Evolutionary conservation across 2,113 vertebrate genomes (phyloP), one percentile per base, ranked within the genome.

Genomic region (Scophthalmus maximus): DNA sequence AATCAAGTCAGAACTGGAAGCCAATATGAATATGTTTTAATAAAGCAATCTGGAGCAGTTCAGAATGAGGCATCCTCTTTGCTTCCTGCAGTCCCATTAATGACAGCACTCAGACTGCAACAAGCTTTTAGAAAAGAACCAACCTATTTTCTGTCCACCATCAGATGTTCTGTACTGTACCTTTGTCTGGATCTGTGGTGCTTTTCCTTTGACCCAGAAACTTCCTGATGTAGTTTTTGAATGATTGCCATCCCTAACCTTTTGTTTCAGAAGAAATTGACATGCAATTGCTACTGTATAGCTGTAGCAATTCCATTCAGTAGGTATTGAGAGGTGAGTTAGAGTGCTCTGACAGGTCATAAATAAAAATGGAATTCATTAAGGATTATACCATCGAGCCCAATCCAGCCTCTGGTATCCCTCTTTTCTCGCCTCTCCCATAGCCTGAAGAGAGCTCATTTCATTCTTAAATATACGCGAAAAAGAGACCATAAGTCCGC

Each of bases 301-400:
- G 81, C 82, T 14, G 8, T 56, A 73, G 86, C 87, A 81, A 84
- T 89, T 76, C 79, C 51, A 75, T 81, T 83, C 74, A 50, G 63
- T 83, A 64, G 83, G 64, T 79, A 79, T 78, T 79, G 77, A 83
- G 73, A 64, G 70, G 75, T 87, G 87, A 88, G 73, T 87, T 87
- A 84, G 83, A 58, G 76, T 79, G 82, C 73, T 47, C 78, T 83
- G 87, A 89, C 90, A 83, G 79, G 82, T 87, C 88, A 89, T 92
- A 91, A 91, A 90, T 91, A 92, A 90, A 84, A 90, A 90, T 87
- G 50, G 71, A 91, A 90, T 92, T 91, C 78, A 91, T 91, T 87
- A 86, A 87, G 87, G 89, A 89, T 89, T 87, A 88, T 81, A 79
- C 68, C 76, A 79, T 34, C 58, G 79, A 82, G 84, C 68, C 69